Evolutionary conservation across 2,113 vertebrate genomes (phyloP).

Genomic region (Brachyhypopomus gauderio): DNA sequence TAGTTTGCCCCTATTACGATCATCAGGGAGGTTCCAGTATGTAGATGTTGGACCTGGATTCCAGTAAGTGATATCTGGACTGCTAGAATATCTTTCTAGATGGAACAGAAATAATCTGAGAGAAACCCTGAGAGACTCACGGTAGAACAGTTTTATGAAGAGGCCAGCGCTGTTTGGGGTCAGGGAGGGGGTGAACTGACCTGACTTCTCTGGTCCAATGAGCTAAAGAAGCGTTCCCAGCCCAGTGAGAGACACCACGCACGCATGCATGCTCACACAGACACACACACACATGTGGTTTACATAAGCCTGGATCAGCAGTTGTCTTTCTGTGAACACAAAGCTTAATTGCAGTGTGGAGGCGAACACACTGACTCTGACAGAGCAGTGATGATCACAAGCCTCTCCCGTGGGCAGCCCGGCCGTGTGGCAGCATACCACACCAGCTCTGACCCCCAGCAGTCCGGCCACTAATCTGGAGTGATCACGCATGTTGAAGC

Average conservation of each 20-base stretch:
- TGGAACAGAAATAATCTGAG: background rate
- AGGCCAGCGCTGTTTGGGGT: background rate
- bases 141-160: background rate
- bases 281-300: slow-evolving; percentile 52
- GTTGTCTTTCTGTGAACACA: slow-evolving; percentile 65
- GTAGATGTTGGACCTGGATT: background rate
- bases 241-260: slow-evolving; percentile 14
- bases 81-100: background rate
- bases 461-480: too few relatives aligned
- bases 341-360: slow-evolving; percentile 58
- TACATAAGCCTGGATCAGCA: slow-evolving; percentile 71
- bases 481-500: too few relatives aligned
- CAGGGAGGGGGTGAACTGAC: background rate
- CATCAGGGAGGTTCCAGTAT: background rate
- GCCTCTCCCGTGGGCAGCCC: background rate
- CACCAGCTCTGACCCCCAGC: too few relatives aligned
- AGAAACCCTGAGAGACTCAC: background rate
- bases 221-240: slow-evolving; percentile 9
- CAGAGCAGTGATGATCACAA: background rate
- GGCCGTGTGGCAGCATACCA: background rate
- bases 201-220: slow-evolving; percentile 12
- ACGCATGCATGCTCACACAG: slow-evolving; percentile 34
- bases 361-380: background rate
- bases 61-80: background rate
- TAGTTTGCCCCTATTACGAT: background rate